Percentiles rank a stretch among this genome's conserved stretches.
These are phyloP conservation scores for Mesoligia furuncula DNA, from an alignment of 2,888 invertebrate genomes.

Conservation along the genomic window DNA sequence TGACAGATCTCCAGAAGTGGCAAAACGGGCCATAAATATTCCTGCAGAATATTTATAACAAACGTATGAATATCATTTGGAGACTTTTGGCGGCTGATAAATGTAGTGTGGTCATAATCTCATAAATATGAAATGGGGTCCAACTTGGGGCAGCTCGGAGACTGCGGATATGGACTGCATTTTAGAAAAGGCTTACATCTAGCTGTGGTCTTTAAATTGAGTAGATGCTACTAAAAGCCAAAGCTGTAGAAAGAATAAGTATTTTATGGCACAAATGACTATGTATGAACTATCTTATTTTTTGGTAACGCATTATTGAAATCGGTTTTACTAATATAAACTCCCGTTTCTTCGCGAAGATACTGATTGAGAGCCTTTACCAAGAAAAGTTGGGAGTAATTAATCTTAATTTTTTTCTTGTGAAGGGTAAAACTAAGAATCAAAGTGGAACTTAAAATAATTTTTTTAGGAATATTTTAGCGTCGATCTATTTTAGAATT, in stretches of 20 bases:
- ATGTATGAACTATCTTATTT: too few relatives aligned
- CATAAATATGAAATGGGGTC: conserved; percentile 47
- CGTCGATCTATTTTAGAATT: conserved; percentile 9
- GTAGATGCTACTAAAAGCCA: not conserved
- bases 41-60: not conserved
- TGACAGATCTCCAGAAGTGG: not conserved
- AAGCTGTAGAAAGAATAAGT: not conserved
- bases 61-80: conserved; percentile 43
- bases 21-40: not conserved
- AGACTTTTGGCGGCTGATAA: conserved; percentile 28
- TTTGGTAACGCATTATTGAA: not conserved
- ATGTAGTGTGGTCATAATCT: conserved; percentile 43
- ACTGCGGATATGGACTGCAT: not conserved
- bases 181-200: not conserved
- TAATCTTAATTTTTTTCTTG: conserved; percentile 18
- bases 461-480: conserved; percentile 10
- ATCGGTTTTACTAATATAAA: not conserved
- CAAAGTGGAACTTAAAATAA: conserved; percentile 5
- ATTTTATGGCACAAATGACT: not conserved
- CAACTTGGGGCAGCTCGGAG: not conserved
- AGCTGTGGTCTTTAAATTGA: not conserved
- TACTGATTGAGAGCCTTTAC: conserved; percentile 23
- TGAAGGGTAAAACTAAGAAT: not conserved
- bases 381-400: conserved; percentile 31
- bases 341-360: not conserved